These are phyloP conservation scores for Adineta ricciae DNA, from an alignment of 2,888 invertebrate genomes.

Conservation along the genomic window DNA sequence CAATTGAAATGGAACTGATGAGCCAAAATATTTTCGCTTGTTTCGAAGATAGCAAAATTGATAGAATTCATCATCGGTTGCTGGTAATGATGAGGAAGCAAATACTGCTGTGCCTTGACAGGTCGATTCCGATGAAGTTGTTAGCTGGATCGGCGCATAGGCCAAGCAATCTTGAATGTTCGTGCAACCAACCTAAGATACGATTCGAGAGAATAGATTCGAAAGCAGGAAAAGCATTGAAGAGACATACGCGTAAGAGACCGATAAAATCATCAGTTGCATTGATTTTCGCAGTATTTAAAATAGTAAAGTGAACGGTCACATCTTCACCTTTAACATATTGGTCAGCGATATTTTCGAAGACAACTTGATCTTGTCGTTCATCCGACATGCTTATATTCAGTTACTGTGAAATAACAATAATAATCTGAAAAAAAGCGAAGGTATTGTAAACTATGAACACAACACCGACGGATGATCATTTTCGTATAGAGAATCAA, in stretches of 20 bases:
- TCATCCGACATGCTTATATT: neutral
- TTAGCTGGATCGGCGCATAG: neutral
- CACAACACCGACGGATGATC: neutral
- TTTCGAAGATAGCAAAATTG: neutral
- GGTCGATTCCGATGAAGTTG: neutral
- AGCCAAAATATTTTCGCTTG: neutral
- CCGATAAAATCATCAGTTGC: neutral
- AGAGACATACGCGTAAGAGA: neutral
- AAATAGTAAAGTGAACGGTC: neutral
- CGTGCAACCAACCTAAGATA: neutral
- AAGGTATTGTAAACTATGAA: too few species aligned
- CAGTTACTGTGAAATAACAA: neutral
- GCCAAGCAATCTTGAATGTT: neutral
- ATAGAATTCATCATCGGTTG: neutral
- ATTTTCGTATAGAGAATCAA: neutral
- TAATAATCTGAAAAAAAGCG: neutral
- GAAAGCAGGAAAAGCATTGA: neutral
- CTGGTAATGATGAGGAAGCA: neutral
- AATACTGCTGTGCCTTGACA: neutral
- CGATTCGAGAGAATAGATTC: neutral
- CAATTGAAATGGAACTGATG: slow-evolving; percentile 21
- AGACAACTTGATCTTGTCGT: slow-evolving; percentile 4
- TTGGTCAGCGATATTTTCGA: neutral
- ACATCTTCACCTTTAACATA: neutral
- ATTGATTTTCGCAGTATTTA: neutral